Base-by-base conservation (phyloP, 2,888 invertebrate species). In the Stenoptilia bipunctidactyla region DNA sequence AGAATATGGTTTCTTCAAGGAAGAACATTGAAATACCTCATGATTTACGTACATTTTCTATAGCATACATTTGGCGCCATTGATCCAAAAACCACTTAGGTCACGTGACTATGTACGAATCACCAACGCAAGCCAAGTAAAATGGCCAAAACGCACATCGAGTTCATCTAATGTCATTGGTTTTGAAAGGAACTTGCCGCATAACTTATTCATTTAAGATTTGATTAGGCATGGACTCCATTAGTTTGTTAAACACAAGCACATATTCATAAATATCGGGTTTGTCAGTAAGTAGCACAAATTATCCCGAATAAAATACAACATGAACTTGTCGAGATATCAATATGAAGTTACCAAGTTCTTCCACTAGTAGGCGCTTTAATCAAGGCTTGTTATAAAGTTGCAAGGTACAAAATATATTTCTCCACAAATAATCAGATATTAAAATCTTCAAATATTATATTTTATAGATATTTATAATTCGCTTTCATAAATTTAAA, bases 41-140 rank as follows among this genome's bases (percentile, higher is more conserved):
- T 53, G 54, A 48, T 58, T 68, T 64, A 82, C 82, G 60, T 83
- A 82, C 82, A 82, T 82, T 79, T 80, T 82, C 77, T 74, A 58
- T 66, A 68, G 71, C 58, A 80, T 66, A 68, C 71, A 74, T 84
- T 85, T 85, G 84, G 84, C 84, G 84, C 84, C 84, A 84, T 85
- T 83, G 84, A 82, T 84, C 79, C 74, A 67, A 76, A 75, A 76
- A 67, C 62, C 73, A 71, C 73, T 73, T 61, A 56, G 79, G 71
- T 84, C 84, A 85, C 84, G 84, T 85, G 84, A 84, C 83, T 80
- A 83, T 61, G 66, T 80, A 79, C 79, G 79, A 82, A 77, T 80
- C 80, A 82, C 82, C 77, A 82, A 82, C 77, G 79, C 82, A 79
- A 83, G 82, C 83, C 79, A 80, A 79, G 72, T 79, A 80, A 83